Evolutionary conservation across 1,140 invertebrate genomes (phyloP).

Genomic region (Trachymyrmex cornetzi): DNA sequence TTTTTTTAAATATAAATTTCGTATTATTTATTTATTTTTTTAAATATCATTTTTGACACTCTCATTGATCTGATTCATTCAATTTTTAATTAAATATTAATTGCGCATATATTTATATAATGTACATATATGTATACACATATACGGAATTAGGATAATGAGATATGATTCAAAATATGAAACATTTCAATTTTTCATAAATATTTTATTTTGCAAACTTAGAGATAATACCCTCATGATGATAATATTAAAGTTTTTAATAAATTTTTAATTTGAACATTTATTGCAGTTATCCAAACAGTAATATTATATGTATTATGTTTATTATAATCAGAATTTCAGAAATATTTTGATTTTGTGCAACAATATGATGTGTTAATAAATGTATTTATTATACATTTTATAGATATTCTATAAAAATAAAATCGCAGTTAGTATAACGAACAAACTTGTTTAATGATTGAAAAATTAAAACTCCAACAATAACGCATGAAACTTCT

Average conservation of each 20-base stretch:
- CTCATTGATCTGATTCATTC: constrained; percentile 7
- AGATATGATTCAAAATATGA: neutral
- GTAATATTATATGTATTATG: neutral
- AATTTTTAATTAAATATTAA: constrained; percentile 40
- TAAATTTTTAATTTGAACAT: neutral
- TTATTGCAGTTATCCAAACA: neutral
- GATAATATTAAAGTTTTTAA: neutral
- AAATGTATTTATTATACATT: neutral
- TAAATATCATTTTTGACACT: neutral
- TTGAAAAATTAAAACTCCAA: neutral
- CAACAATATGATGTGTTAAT: neutral
- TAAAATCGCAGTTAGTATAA: neutral
- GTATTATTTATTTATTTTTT: neutral
- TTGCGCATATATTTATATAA: neutral
- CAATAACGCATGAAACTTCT: constrained; percentile 18
- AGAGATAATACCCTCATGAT: neutral
- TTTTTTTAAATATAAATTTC: constrained; percentile 7
- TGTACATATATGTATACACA: neutral
- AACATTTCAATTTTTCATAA: neutral
- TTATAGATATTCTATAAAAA: neutral
- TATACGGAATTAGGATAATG: neutral
- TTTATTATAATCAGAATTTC: neutral
- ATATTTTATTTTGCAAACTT: neutral
- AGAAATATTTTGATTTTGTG: neutral
- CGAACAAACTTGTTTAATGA: neutral